A percentile compares a stretch with the other conserved stretches of the same genome.
phyloP scores from a whole-genome alignment of 2,797 vertebrate genomes.

The Leptoclinus maculatus region DNA sequence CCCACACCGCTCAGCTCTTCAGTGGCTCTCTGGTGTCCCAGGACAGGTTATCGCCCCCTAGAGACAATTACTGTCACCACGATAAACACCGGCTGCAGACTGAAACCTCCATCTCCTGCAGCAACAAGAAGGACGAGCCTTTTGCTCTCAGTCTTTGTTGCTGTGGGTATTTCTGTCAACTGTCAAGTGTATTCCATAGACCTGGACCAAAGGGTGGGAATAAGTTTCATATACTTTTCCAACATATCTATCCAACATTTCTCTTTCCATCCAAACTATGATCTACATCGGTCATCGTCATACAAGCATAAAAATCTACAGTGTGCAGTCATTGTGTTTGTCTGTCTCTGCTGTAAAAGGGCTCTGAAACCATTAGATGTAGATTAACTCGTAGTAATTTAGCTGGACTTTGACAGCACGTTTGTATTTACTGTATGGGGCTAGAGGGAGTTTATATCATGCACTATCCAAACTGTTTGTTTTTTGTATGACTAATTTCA shows the following conservation, averaged over 20 bases:
- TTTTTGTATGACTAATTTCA: constrained; percentile 12
- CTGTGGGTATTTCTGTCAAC: constrained; percentile 17
- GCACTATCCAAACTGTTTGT: not conserved
- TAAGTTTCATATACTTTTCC: not conserved
- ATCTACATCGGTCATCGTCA: not conserved
- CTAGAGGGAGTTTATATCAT: not conserved
- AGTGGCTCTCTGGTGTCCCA: constrained; percentile 30
- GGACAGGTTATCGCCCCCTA: constrained; percentile 36
- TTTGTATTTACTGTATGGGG: not conserved
- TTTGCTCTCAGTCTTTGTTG: not conserved
- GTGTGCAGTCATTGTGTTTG: not conserved
- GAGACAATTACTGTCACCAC: constrained; percentile 42
- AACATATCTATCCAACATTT: not conserved
- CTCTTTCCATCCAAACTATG: not conserved
- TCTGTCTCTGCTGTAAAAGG: not conserved
- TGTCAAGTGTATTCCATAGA: constrained; percentile 1
- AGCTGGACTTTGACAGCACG: not conserved
- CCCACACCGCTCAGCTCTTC: constrained; percentile 17
- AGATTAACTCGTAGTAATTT: not conserved
- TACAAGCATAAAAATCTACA: not conserved
- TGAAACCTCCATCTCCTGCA: constrained; percentile 22
- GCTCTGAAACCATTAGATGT: not conserved
- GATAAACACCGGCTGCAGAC: constrained; percentile 30
- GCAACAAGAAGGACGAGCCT: constrained; percentile 21
- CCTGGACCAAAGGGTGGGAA: not conserved